A percentile compares a stretch with the other conserved stretches of the same genome.
phyloP scores from a whole-genome alignment of 2,888 invertebrate genomes.

The Archaeoteleia sp. region DNA sequence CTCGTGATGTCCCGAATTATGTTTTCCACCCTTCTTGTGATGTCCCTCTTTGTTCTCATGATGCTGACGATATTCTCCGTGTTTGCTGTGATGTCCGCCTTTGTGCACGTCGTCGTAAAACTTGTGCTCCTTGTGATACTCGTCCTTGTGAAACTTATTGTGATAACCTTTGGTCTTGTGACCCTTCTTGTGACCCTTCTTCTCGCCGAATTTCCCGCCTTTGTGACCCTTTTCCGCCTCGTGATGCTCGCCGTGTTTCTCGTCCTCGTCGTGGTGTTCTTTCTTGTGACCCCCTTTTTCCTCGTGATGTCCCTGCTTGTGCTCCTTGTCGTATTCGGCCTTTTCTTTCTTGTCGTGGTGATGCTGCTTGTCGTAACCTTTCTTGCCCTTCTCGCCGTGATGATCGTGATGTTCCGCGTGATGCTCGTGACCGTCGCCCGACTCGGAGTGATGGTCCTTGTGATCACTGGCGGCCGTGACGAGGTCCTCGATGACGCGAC shows the following conservation, averaged over 20 bases:
- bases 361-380: slow-evolving; percentile 85
- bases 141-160: slow-evolving; percentile 87
- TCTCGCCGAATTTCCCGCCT: slow-evolving; percentile 83
- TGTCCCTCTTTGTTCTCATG: slow-evolving; percentile 79
- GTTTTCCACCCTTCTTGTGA: slow-evolving; percentile 81
- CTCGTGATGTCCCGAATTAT: slow-evolving; percentile 79
- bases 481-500: slow-evolving; percentile 40
- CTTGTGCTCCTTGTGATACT: slow-evolving; percentile 86
- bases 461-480: slow-evolving; percentile 36
- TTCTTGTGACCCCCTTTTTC: slow-evolving; percentile 81
- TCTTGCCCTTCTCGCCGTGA: slow-evolving; percentile 86
- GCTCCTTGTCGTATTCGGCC: slow-evolving; percentile 79
- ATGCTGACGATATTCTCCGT: slow-evolving; percentile 81
- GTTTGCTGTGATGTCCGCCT: slow-evolving; percentile 82
- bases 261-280: slow-evolving; percentile 80
- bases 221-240: slow-evolving; percentile 82
- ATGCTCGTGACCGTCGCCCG: slow-evolving; percentile 83
- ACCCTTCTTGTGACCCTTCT: slow-evolving; percentile 85
- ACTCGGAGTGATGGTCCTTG: slow-evolving; percentile 75
- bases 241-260: slow-evolving; percentile 80
- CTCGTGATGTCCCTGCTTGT: slow-evolving; percentile 78
- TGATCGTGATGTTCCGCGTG: slow-evolving; percentile 82
- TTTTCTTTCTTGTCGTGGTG: slow-evolving; percentile 81
- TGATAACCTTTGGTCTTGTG: slow-evolving; percentile 87
- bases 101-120: slow-evolving; percentile 86